Evolutionary conservation across 2,113 vertebrate genomes (phyloP).

Genomic region (Epinephelus moara): DNA sequence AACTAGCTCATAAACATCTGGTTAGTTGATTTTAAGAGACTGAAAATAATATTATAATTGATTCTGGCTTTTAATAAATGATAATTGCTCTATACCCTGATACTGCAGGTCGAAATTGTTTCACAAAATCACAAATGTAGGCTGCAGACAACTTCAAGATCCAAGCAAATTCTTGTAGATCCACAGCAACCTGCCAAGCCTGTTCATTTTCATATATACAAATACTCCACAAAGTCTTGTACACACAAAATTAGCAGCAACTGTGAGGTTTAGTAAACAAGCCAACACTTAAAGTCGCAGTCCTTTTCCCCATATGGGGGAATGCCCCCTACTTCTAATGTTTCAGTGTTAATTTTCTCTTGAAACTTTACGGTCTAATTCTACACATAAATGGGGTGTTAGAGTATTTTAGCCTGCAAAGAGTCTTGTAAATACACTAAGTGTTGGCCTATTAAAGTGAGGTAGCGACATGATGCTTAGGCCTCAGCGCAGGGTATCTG

Average conservation of each 20-base stretch:
- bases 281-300: not conserved
- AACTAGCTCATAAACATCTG: slow-evolving; percentile 4
- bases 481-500: slow-evolving; percentile 17
- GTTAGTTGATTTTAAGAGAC: not conserved
- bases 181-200: not conserved
- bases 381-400: slow-evolving; percentile 3
- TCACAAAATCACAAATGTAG: not conserved
- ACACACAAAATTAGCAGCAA: slow-evolving; percentile 18
- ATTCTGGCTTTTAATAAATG: not conserved
- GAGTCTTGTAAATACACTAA: slow-evolving; percentile 40
- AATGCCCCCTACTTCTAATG: slow-evolving; percentile 14
- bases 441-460: slow-evolving; percentile 47
- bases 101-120: not conserved
- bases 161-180: not conserved
- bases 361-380: slow-evolving; percentile 26
- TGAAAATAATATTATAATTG: not conserved
- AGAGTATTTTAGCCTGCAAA: not conserved
- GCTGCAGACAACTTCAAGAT: not conserved
- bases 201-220: not conserved
- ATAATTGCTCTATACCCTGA: not conserved
- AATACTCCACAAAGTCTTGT: not conserved
- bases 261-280: not conserved
- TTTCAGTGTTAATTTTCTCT: not conserved
- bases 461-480: slow-evolving; percentile 43
- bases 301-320: not conserved